Conservation (phyloP, 2,113 vertebrate species). For the Crotalus viridis region DNA sequence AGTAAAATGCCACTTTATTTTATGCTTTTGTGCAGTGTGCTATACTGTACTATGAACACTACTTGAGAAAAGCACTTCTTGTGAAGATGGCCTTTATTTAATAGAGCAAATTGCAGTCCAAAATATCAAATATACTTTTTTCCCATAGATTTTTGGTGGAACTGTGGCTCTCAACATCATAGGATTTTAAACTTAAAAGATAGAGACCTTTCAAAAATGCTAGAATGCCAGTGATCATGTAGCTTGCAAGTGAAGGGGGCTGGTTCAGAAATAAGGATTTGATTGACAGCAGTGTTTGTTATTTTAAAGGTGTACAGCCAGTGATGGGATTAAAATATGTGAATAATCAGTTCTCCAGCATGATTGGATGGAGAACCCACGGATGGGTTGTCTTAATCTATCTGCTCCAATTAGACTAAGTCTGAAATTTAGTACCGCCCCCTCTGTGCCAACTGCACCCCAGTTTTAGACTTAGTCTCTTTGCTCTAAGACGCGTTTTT, state of each 20-base stretch:
- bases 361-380: too few species aligned
- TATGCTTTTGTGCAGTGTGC: fast-evolving
- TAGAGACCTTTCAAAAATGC: not conserved
- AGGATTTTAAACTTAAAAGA: not conserved
- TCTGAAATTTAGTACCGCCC: too few species aligned
- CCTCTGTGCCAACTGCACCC: too few species aligned
- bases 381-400: too few species aligned
- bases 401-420: too few species aligned
- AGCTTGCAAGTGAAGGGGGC: not conserved
- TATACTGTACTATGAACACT: fast-evolving
- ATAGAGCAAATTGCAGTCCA: not conserved
- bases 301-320: not conserved
- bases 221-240: not conserved
- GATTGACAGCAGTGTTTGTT: not conserved
- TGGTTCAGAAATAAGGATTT: not conserved
- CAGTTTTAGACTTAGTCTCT: too few species aligned
- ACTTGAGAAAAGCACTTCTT: fast-evolving
- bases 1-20: not conserved
- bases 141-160: not conserved
- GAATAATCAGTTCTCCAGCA: too few species aligned
- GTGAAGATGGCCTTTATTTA: fast-evolving
- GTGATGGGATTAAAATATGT: too few species aligned
- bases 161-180: not conserved
- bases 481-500: too few species aligned
- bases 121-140: not conserved